Evolutionary conservation across 2,113 vertebrate genomes (phyloP), one percentile per base, ranked within the genome.

Genomic region (Urocolius indicus): DNA sequence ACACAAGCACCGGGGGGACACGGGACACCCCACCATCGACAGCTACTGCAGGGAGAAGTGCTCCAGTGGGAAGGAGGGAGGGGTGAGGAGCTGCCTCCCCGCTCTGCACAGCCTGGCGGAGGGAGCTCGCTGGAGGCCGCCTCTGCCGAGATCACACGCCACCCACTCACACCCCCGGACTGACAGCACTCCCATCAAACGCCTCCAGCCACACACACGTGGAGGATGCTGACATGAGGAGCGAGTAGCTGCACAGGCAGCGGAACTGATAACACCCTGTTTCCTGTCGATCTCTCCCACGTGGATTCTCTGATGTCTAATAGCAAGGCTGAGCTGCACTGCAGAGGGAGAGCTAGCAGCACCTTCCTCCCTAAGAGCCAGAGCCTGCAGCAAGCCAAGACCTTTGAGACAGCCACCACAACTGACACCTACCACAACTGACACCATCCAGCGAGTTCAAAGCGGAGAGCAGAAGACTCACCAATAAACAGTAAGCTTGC

Each of bases 171-270:
- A 84, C 96, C 96, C 94, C 95, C 96, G 0, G 96, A 74, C 95
- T 97, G 96, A 96, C 96, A 97, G 95, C 96, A 89, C 96, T 97
- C 94, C 96, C 84, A n/a, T 97, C 96, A 97, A 96, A 96, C 96
- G 95, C 96, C 96, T 95, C 95, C 96, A 95, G 94, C 95, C 95
- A 92, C 89, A 83, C 95, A 97, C 96, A 94, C 96, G 76, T 94
- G 96, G 95, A 95, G 87, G 92, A 96, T 91, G 94, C 90, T 95
- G 92, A 97, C 94, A 97, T 80, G 94, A 96, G 83, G 89, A 97
- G 75, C 24, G 65, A 95, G 95, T 92, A 94, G 92, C 94, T 94
- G 96, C 91, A 92, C 93, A 97, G 83, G 95, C 96, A 92, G 90
- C 95, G 96, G 96, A 97, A 97, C 95, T 94, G 94, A 92, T 94